Conservation (phyloP, 2,888 invertebrate species). For the Lycophotia porphyrea region DNA sequence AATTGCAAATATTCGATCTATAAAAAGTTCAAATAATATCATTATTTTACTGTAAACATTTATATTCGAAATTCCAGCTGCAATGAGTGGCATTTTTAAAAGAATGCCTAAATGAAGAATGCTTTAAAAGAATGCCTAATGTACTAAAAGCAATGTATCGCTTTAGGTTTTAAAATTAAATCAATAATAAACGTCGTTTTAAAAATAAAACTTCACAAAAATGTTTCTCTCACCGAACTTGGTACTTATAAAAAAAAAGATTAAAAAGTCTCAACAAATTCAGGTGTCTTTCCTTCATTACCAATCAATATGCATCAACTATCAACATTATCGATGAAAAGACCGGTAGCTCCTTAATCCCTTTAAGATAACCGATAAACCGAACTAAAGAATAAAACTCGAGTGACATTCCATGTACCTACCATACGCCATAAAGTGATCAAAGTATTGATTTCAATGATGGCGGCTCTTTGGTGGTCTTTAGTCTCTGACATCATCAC, state of each 20-base stretch:
- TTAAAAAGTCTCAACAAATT: conserved; percentile 23
- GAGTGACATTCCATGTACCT: conserved; percentile 87
- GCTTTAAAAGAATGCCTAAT: conserved; percentile 23
- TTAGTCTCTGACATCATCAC: conserved; percentile 57
- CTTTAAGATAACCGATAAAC: conserved; percentile 80
- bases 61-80: background rate
- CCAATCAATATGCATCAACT: conserved; percentile 65
- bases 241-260: conserved; percentile 15
- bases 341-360: conserved; percentile 84
- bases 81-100: conserved; percentile 15
- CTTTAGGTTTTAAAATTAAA: background rate
- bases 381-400: conserved; percentile 73
- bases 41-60: background rate
- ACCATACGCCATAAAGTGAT: conserved; percentile 69
- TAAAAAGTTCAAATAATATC: background rate
- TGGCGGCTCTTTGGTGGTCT: conserved; percentile 75
- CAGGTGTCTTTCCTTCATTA: conserved; percentile 57
- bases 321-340: conserved; percentile 67
- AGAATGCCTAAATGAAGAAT: too few relatives aligned
- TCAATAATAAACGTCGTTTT: conserved; percentile 1
- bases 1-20: background rate
- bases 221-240: conserved; percentile 11
- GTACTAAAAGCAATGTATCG: conserved; percentile 19
- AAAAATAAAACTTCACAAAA: conserved; percentile 15
- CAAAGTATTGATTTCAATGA: conserved; percentile 73